Evolutionary conservation across 2,888 invertebrate species (phyloP).

Genomic region (Caenorhabditis wallacei): DNA sequence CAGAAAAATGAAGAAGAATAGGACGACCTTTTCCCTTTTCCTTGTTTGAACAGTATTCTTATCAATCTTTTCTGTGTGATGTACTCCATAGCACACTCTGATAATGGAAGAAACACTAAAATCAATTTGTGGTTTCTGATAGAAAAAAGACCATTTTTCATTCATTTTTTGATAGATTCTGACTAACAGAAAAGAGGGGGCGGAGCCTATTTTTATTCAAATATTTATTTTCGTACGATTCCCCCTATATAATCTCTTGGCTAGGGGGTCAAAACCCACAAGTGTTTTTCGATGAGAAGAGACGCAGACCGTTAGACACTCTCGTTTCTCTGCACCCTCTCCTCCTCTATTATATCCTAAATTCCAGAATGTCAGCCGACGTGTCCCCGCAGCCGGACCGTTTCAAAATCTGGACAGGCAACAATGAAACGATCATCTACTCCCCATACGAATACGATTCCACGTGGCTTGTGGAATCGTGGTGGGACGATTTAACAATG

Average conservation of each 20-base stretch:
- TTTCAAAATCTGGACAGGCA: conserved; percentile 71
- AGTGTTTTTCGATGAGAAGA: no score
- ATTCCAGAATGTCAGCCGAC: conserved; percentile 38
- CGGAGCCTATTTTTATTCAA: background rate
- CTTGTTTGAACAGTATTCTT: conserved; percentile 17
- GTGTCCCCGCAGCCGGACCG: conserved; percentile 33
- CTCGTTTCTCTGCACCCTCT: background rate
- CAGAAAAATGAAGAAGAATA: conserved; percentile 12
- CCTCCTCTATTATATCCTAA: background rate
- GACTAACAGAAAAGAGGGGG: background rate
- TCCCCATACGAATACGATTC: conserved; percentile 72
- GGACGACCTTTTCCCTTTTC: conserved; percentile 14
- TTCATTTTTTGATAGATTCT: background rate
- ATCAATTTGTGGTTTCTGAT: conserved; percentile 37
- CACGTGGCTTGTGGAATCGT: conserved; percentile 53
- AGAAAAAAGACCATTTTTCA: background rate
- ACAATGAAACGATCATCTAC: conserved; percentile 74
- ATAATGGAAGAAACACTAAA: conserved; percentile 17
- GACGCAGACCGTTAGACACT: background rate
- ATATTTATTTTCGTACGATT: background rate
- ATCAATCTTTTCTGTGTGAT: conserved; percentile 1
- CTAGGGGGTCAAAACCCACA: no score
- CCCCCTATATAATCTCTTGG: background rate
- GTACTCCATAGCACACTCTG: background rate
- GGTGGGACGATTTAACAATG: conserved; percentile 61